phyloP scores from a whole-genome alignment of 2,888 invertebrate species.

The Drosophila mimetica region DNA sequence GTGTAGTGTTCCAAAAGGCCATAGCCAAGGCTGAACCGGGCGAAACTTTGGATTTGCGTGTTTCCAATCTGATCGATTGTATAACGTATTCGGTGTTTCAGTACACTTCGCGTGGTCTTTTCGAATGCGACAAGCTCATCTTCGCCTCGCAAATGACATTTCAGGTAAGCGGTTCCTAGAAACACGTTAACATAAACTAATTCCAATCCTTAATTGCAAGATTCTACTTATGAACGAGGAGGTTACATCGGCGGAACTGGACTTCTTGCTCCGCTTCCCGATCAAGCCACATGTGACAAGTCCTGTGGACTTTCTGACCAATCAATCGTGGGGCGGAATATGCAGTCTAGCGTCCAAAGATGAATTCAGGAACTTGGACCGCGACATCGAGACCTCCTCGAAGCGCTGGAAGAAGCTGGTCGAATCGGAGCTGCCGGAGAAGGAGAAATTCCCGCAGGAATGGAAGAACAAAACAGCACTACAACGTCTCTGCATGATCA shows the following conservation, averaged over 20 bases:
- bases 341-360: slow-evolving; percentile 95
- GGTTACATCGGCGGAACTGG: slow-evolving; percentile 93
- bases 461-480: slow-evolving; percentile 98
- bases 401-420: slow-evolving; percentile 99
- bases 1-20: slow-evolving; percentile 98
- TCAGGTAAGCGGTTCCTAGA: slow-evolving; percentile 86
- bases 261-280: slow-evolving; percentile 96
- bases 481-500: slow-evolving; percentile 97
- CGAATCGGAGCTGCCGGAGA: slow-evolving; percentile 97
- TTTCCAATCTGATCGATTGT: slow-evolving; percentile 95
- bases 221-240: slow-evolving; percentile 94
- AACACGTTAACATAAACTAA: neutral
- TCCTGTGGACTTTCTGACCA: slow-evolving; percentile 97
- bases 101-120: slow-evolving; percentile 96
- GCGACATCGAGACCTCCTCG: slow-evolving; percentile 98
- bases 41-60: slow-evolving; percentile 90
- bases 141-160: slow-evolving; percentile 98
- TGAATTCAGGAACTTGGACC: slow-evolving; percentile 95
- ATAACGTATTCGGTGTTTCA: slow-evolving; percentile 97
- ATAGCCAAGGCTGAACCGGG: slow-evolving; percentile 94
- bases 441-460: slow-evolving; percentile 98
- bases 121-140: slow-evolving; percentile 98
- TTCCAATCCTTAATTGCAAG: slow-evolving; percentile 84
- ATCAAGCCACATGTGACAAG: slow-evolving; percentile 96
- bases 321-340: slow-evolving; percentile 97